These are phyloP conservation scores for Luperina nickerlii DNA, from an alignment of 2,888 invertebrate species.

Conservation along the genomic window DNA sequence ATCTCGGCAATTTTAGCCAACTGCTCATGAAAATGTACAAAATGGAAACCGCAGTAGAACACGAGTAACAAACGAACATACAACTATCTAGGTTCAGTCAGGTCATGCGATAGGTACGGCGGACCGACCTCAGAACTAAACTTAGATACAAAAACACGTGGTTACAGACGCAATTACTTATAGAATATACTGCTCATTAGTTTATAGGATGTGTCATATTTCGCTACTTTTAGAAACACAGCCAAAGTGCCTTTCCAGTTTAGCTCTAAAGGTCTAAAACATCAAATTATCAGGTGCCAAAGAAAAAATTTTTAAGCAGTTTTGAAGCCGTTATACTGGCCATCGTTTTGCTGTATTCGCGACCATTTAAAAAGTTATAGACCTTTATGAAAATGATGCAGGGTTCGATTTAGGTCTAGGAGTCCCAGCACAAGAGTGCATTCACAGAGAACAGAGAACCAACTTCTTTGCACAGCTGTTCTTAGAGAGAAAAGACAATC, in stretches of 20 bases:
- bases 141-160: conserved; percentile 35
- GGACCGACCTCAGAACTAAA: conserved; percentile 31
- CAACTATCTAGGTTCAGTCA: conserved; percentile 24
- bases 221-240: background rate
- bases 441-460: too few species aligned
- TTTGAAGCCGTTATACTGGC: too few species aligned
- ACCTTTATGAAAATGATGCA: too few species aligned
- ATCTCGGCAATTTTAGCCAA: background rate
- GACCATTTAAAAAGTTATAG: too few species aligned
- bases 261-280: too few species aligned
- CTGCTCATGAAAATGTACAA: background rate
- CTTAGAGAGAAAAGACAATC: background rate
- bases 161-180: background rate
- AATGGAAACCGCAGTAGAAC: background rate
- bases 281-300: too few species aligned
- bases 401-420: too few species aligned
- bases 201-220: background rate
- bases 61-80: conserved; percentile 3
- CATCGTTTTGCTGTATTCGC: too few species aligned
- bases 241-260: too few species aligned
- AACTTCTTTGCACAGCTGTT: too few species aligned
- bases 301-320: too few species aligned
- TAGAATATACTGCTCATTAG: background rate
- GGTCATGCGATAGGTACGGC: conserved; percentile 51
- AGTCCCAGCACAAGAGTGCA: too few species aligned